Base-by-base conservation (phyloP, 2,888 invertebrate genomes). In the Meta bourneti region DNA sequence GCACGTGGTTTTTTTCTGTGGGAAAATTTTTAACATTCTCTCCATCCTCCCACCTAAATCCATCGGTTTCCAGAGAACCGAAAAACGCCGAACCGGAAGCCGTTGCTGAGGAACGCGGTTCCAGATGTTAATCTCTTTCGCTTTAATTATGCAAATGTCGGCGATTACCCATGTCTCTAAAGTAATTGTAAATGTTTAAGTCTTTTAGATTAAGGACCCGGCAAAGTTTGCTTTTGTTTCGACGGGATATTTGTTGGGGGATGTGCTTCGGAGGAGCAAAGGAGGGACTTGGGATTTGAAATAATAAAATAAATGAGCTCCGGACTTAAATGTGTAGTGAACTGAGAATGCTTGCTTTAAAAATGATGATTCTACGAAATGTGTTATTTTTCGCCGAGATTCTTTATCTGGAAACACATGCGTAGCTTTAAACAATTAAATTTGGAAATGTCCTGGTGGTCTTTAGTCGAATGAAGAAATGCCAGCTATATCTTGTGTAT, bases 121-220 rank as follows among this genome's bases (percentile, higher is more conserved):
- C 70, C 71, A 87, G 78, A 87, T 80, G 84, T 77, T 91, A 91
- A 91, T 91, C 90, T 91, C 90, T 71, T 82, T 71, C 90, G 75
- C 81, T 91, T 91, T 91, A 86, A 91, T 91, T 91, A 91, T 91
- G 90, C 90, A 91, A 91, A 91, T 91, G 81, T 69, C 49, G 52
- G n/a, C 90, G 90, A 91, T 91, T 91, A 91, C 77, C 51, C 81
- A 81, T 82, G 82, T 82, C 77, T 81, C 75, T 81, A 74, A 78
- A 91, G 90, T 90, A 90, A 90, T 90, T 90, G 90, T 84, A 84
- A 84, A 90, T 90, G 90, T 84, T 90, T 90, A 75, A 90, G 78
- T 72, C 77, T n/a, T 51, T 48, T 9, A 84, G 83, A 84, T 84
- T 90, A 90, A 72, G 51, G 80, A 11, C 61, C 61, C 8, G 9